Percentiles rank a stretch among this genome's conserved stretches.
Evolutionary conservation across 2,888 invertebrate species (phyloP).

Genomic region (Torymus tubicola): DNA sequence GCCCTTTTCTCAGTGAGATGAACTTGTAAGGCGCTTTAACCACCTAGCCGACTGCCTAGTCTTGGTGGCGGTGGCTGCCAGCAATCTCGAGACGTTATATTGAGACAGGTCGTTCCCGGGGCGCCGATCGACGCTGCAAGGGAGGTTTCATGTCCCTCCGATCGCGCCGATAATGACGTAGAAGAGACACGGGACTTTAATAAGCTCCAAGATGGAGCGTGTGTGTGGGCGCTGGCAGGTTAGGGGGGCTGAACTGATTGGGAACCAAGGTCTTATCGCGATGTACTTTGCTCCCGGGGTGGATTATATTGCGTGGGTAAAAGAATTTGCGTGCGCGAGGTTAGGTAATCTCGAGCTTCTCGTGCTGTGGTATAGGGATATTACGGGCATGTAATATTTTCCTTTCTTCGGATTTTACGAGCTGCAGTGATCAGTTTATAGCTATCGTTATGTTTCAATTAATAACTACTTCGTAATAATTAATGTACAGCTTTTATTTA

Average conservation of each 20-base stretch:
- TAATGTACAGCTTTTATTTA: no score
- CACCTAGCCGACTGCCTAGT: neutral
- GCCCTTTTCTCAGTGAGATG: constrained; percentile 9
- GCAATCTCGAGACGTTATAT: neutral
- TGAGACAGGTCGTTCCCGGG: neutral
- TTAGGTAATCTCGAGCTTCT: neutral
- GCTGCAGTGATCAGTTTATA: no score
- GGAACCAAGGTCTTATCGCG: no score
- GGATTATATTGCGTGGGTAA: neutral
- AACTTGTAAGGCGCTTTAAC: constrained; percentile 40
- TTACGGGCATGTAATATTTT: no score
- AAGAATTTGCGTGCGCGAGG: constrained; percentile 29
- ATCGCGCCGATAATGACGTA: constrained; percentile 35
- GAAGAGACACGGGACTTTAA: constrained; percentile 27
- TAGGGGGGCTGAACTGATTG: no score
- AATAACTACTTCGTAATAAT: no score
- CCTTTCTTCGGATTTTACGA: no score
- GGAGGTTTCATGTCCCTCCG: constrained; percentile 14
- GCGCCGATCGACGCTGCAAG: neutral
- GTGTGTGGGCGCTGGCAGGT: no score
- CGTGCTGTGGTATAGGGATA: no score
- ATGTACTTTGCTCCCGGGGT: no score
- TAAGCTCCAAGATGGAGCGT: constrained; percentile 18
- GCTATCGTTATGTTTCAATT: no score
- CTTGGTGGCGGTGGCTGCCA: constrained; percentile 21